Evolutionary conservation across 2,797 vertebrate species (phyloP), one percentile per base, ranked within the genome.

Genomic region (Anas bernieri): DNA sequence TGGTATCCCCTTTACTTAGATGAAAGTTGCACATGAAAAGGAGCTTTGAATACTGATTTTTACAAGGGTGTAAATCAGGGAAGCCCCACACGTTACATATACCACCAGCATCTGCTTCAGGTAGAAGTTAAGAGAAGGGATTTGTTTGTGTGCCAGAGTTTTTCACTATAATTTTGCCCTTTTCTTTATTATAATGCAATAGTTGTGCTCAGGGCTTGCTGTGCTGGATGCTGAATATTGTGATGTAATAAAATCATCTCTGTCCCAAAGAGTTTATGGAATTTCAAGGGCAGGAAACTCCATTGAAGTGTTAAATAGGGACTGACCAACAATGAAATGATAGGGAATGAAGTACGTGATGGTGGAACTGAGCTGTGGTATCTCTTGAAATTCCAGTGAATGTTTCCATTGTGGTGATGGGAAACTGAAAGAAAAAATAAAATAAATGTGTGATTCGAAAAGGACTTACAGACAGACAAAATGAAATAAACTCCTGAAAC

Each of bases 1-100:
- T 94, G 93, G 66, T 88, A 92, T 87, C 78, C 76, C 64, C 81
- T 96, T 95, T 90, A 81, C 96, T 95, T 88, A 86, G 93, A 90
- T 84, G 90, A 80, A 91, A 97, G 91, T 78, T 80, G 72, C 91
- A 94, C 94, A 92, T 94, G 93, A 95, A 96, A 96, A 97, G 94
- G 87, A 94, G 88, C 90, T 96, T 92, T 90, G 88, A 94, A 94
- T 96, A 95, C 96, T 95, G 96, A 95, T 95, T 96, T 96, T 96
- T 95, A 96, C 94, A 96, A 92, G 90, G 84, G 85, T 89, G 95
- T 97, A 95, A 96, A 97, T 97, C 95, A 97, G 73, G 4, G 2
- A 83, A 96, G 79, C 76, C 86, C 88, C 91, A 92, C 94, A 80
- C 23, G 1, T 88, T 96, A 94, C 83, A 72, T 66, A 62, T 83